Evolutionary conservation across 2,888 invertebrate species (phyloP).

Genomic region (Lacanobia oleracea): DNA sequence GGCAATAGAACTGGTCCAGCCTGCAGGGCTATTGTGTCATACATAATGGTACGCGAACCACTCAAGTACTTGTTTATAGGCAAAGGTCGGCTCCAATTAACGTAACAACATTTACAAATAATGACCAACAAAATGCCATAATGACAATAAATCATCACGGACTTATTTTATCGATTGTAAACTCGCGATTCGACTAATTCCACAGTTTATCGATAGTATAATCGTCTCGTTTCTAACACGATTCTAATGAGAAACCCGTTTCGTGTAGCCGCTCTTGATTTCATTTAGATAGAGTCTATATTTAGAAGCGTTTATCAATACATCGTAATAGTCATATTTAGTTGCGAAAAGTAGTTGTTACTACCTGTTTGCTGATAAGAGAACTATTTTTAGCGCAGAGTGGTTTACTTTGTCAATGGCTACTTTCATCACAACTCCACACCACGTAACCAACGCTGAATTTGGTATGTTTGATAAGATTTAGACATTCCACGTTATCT

Average conservation of each 20-base stretch:
- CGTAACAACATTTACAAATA: constrained; percentile 14
- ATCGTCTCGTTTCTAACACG: constrained; percentile 53
- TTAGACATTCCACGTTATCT: not conserved
- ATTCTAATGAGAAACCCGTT: constrained; percentile 68
- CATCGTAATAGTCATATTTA: constrained; percentile 54
- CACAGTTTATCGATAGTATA: constrained; percentile 33
- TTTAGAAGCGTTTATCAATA: constrained; percentile 62
- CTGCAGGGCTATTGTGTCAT: constrained; percentile 23
- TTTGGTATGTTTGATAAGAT: not conserved
- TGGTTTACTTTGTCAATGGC: not conserved
- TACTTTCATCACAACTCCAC: not conserved
- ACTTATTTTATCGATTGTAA: constrained; percentile 30
- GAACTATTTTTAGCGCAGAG: constrained; percentile 6
- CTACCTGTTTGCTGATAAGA: constrained; percentile 8
- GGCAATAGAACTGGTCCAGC: constrained; percentile 3
- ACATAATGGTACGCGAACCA: constrained; percentile 1
- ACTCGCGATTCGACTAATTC: constrained; percentile 38
- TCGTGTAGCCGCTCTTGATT: constrained; percentile 70
- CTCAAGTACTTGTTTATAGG: constrained; percentile 4
- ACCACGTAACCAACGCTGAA: not conserved
- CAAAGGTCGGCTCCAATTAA: constrained; percentile 33
- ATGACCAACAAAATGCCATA: constrained; percentile 4
- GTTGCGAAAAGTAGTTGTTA: constrained; percentile 21
- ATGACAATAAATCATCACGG: constrained; percentile 13
- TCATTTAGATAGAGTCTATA: constrained; percentile 70